A percentile compares a stretch with the other conserved stretches of the same genome.
Evolutionary conservation across 2,113 vertebrate species (phyloP).

Genomic region (Leiothrix lutea): DNA sequence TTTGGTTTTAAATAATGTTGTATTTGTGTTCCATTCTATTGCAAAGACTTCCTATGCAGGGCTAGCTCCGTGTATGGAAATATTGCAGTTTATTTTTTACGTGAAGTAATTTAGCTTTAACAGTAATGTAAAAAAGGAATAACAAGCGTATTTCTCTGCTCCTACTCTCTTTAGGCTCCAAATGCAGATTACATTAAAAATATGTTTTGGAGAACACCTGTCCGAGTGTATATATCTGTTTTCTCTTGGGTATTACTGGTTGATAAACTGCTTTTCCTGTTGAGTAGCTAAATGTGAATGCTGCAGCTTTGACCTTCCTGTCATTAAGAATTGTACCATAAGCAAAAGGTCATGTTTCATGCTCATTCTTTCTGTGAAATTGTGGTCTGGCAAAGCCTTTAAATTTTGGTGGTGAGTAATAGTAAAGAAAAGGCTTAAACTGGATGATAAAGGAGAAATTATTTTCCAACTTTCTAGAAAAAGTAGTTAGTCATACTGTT

Average conservation of each 20-base stretch:
- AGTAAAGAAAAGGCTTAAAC: not conserved
- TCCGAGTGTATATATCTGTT: conserved; percentile 12
- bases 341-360: not conserved
- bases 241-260: not conserved
- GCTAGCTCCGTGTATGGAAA: not conserved
- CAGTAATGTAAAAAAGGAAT: conserved; percentile 33
- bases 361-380: not conserved
- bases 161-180: conserved; percentile 3
- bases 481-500: not conserved
- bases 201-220: conserved; percentile 50
- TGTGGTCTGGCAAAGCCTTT: not conserved
- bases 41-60: conserved; percentile 25
- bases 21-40: not conserved
- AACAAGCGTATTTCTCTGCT: conserved; percentile 26
- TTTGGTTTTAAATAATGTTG: not conserved
- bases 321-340: not conserved
- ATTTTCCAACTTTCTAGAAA: not conserved
- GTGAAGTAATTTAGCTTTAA: conserved; percentile 44
- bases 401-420: not conserved
- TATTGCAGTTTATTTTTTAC: conserved; percentile 22
- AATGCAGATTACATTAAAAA: conserved; percentile 53
- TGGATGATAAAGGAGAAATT: not conserved
- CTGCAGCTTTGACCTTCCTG: not conserved
- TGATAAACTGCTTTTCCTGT: not conserved
- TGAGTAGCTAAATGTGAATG: not conserved